Evolutionary conservation across 2,797 vertebrate species (phyloP).

Genomic region (Periophthalmus magnuspinnatus): DNA sequence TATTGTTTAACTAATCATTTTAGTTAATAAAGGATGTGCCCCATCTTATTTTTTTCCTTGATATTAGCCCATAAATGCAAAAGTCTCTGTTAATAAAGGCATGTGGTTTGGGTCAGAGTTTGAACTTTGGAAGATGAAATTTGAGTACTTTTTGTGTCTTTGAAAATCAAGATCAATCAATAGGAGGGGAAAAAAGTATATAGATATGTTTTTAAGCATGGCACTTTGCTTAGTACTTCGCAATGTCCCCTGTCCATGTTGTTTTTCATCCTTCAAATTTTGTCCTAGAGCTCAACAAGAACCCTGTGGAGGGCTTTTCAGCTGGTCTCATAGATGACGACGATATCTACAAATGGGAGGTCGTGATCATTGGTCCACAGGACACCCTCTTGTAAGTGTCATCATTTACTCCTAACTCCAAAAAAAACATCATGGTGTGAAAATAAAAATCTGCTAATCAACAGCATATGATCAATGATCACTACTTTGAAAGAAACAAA

Average conservation of each 20-base stretch:
- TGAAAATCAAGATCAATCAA: no score
- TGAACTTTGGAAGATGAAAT: no score
- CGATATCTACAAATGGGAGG: constrained; percentile 84
- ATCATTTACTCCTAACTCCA: not conserved
- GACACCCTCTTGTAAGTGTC: constrained; percentile 80
- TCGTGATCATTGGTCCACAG: constrained; percentile 83
- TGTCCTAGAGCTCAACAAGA: constrained; percentile 81
- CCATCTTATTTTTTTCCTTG: not conserved
- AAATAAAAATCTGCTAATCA: not conserved
- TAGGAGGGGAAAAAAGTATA: not conserved
- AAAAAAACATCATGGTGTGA: not conserved
- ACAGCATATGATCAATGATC: not conserved
- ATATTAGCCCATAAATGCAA: not conserved
- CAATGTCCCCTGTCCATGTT: not conserved
- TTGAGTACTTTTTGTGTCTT: no score
- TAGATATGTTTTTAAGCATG: not conserved
- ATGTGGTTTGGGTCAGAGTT: no score
- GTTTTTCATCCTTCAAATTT: constrained; percentile 8
- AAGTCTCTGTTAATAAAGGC: not conserved
- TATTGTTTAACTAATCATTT: no score
- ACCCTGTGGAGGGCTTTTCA: constrained; percentile 84
- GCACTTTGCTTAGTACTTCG: not conserved
- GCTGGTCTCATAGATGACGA: constrained; percentile 82
- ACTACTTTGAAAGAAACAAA: not conserved
- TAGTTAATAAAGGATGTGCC: not conserved